Conservation (phyloP, 2,797 vertebrate genomes). For the Halcyon smyrnensis region DNA sequence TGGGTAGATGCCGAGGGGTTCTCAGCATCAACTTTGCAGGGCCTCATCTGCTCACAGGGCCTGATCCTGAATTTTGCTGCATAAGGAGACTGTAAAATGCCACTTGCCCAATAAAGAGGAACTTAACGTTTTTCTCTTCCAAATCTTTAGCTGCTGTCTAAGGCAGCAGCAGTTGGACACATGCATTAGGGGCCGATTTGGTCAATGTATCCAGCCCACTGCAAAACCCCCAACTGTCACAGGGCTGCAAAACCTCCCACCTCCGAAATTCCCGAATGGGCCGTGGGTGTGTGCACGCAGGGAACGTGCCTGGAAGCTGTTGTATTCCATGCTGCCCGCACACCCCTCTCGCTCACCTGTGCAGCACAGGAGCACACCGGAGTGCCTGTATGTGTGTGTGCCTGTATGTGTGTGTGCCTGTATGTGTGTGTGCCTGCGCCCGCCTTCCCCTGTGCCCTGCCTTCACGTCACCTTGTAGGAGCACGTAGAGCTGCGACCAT, state of each 20-base stretch:
- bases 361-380: background rate
- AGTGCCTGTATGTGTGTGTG: rapidly evolving
- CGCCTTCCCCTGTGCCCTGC: rapidly evolving
- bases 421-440: background rate
- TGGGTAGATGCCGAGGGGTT: background rate
- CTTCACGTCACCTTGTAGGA: rapidly evolving
- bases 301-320: rapidly evolving
- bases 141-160: background rate
- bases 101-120: background rate
- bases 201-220: rapidly evolving
- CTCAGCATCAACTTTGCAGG: background rate
- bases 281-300: rapidly evolving
- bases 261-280: rapidly evolving
- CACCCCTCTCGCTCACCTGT: rapidly evolving
- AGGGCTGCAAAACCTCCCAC: background rate
- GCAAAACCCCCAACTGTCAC: background rate
- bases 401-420: background rate
- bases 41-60: background rate
- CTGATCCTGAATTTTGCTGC: background rate
- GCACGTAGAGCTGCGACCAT: background rate
- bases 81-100: background rate
- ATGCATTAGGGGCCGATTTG: rapidly evolving
- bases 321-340: rapidly evolving
- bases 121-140: background rate
- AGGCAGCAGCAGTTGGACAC: background rate